These are phyloP conservation scores for Leptopilina syphax DNA, from an alignment of 2,888 invertebrate species.

Conservation along the genomic window DNA sequence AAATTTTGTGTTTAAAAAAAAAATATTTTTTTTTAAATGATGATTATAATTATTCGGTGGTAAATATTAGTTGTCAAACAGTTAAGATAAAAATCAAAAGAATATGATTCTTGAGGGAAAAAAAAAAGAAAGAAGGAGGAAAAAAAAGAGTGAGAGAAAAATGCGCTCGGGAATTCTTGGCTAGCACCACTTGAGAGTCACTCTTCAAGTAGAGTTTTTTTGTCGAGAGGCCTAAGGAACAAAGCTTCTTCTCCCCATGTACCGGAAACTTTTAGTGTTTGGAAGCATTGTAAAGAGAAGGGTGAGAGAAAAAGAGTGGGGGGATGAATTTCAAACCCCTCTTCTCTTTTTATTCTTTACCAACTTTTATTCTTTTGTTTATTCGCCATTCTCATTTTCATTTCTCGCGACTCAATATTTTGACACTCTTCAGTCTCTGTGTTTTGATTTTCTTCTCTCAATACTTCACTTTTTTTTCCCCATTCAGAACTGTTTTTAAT, in stretches of 20 bases:
- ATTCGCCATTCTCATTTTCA: conserved; percentile 42
- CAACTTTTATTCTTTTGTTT: conserved; percentile 6
- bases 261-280: conserved; percentile 43
- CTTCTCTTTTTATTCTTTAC: background rate
- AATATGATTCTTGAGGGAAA: conserved; percentile 4
- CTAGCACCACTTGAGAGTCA: conserved; percentile 28
- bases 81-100: conserved; percentile 2
- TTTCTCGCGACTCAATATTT: conserved; percentile 31
- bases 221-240: conserved; percentile 56
- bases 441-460: conserved; percentile 5
- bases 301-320: no score
- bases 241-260: conserved; percentile 54
- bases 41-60: background rate
- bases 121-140: background rate
- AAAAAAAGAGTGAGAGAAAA: conserved; percentile 44
- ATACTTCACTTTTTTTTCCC: no score
- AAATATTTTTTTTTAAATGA: no score
- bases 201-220: conserved; percentile 51
- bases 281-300: no score
- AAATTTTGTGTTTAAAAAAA: background rate
- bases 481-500: no score
- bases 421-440: conserved; percentile 23
- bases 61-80: background rate
- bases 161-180: conserved; percentile 47
- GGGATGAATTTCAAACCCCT: background rate